These are phyloP conservation scores for Aldabrachelys gigantea DNA, from an alignment of 2,113 vertebrate species.

Conservation along the genomic window DNA sequence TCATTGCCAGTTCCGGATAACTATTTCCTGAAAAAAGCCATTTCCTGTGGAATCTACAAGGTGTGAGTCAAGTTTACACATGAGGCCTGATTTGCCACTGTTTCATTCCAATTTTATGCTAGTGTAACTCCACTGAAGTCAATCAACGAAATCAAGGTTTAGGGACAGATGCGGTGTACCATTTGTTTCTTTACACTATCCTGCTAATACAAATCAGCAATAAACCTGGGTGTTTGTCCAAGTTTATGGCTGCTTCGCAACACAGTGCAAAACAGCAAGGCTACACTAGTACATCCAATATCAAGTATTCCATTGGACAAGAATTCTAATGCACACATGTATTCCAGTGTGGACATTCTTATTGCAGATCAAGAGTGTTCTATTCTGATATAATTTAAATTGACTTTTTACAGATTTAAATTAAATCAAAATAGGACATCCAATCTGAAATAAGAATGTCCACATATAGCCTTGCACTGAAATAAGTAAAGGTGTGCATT, in stretches of 20 bases:
- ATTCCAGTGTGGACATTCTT: background rate
- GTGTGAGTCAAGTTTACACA: conserved; percentile 1
- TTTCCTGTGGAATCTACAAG: conserved; percentile 12
- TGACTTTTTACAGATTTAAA: conserved; percentile 5
- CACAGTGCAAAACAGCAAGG: background rate
- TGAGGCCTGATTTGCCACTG: conserved; percentile 4
- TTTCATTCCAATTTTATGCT: conserved; percentile 11
- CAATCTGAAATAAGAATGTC: conserved; percentile 27
- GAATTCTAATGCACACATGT: background rate
- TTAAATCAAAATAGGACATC: background rate
- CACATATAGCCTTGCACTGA: background rate
- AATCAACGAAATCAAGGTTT: background rate
- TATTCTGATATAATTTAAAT: conserved; percentile 22
- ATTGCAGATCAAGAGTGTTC: conserved; percentile 21
- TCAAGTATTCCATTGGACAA: background rate
- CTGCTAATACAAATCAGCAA: background rate
- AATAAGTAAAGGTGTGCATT: background rate
- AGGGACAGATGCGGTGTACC: background rate
- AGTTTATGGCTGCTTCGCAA: background rate
- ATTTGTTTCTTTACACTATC: background rate
- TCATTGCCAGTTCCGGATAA: background rate
- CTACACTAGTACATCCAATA: background rate
- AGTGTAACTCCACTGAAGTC: background rate
- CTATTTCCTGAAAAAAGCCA: conserved; percentile 37
- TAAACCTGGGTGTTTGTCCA: background rate